Conservation (phyloP, 2,888 invertebrate genomes). For the Xanthorhoe spadicearia region DNA sequence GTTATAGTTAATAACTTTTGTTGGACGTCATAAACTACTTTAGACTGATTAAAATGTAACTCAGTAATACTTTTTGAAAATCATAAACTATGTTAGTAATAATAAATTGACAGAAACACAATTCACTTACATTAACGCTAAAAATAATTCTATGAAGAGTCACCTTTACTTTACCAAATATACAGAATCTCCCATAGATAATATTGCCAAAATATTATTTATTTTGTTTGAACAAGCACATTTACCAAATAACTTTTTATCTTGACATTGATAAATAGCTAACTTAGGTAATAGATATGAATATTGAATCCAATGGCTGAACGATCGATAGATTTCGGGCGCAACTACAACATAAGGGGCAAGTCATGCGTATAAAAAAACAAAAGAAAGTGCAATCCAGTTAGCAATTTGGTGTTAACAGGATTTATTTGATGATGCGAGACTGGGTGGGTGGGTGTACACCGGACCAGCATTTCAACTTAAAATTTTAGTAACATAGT, state of each 20-base stretch:
- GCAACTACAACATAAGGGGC: not conserved
- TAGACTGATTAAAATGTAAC: too few species aligned
- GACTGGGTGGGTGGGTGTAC: too few species aligned
- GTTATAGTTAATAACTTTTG: too few species aligned
- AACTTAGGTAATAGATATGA: slow-evolving; percentile 21
- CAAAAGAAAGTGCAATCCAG: too few species aligned
- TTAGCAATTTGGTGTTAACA: too few species aligned
- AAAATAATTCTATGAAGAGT: not conserved
- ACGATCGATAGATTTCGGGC: slow-evolving; percentile 15
- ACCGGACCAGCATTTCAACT: too few species aligned
- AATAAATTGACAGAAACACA: not conserved
- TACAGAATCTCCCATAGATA: slow-evolving; percentile 12
- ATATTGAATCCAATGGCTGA: slow-evolving; percentile 30
- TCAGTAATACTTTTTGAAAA: too few species aligned
- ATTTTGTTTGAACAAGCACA: slow-evolving; percentile 33
- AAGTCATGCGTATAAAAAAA: not conserved
- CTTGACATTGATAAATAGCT: slow-evolving; percentile 38
- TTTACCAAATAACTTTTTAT: slow-evolving; percentile 29
- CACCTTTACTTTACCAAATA: not conserved
- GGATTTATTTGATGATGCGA: too few species aligned
- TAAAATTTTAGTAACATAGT: too few species aligned
- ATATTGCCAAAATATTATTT: slow-evolving; percentile 27
- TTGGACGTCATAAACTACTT: too few species aligned
- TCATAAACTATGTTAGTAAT: too few species aligned
- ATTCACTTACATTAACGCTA: too few species aligned